A percentile compares a stretch with the other conserved stretches of the same genome.
Conservation (phyloP, 2,113 vertebrate genomes). For the Thomomys bottae region DNA sequence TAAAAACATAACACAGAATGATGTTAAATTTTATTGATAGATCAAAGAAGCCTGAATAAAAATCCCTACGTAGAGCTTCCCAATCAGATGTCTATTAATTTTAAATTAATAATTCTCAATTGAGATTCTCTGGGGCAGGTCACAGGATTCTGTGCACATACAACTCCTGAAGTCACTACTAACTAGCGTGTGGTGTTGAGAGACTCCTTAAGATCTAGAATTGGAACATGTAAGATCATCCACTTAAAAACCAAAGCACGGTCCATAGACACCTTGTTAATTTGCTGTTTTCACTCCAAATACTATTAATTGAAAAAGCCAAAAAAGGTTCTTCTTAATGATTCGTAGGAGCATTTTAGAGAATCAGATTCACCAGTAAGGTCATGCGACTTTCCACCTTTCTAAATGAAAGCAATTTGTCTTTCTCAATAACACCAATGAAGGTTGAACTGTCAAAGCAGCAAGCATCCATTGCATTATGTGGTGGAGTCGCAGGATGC, state of each 20-base stretch:
- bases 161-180: neutral
- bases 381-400: neutral
- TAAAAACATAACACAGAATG: conserved; percentile 54
- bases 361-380: neutral
- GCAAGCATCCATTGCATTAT: neutral
- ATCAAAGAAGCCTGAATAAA: conserved; percentile 66
- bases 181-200: neutral
- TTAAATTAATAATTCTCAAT: conserved; percentile 57
- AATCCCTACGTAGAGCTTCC: conserved; percentile 47
- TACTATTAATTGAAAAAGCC: neutral
- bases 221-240: neutral
- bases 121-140: conserved; percentile 35
- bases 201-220: neutral
- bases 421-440: neutral
- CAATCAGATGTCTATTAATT: conserved; percentile 52
- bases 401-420: neutral
- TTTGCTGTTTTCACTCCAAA: conserved; percentile 22
- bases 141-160: neutral
- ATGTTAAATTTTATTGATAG: conserved; percentile 66
- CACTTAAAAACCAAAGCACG: neutral
- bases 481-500: neutral
- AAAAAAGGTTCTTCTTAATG: neutral
- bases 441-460: neutral
- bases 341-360: neutral
- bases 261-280: neutral